A percentile compares a stretch with the other conserved stretches of the same genome.
Evolutionary conservation across 2,113 vertebrate species (phyloP).

Genomic region (Scolopax mira): DNA sequence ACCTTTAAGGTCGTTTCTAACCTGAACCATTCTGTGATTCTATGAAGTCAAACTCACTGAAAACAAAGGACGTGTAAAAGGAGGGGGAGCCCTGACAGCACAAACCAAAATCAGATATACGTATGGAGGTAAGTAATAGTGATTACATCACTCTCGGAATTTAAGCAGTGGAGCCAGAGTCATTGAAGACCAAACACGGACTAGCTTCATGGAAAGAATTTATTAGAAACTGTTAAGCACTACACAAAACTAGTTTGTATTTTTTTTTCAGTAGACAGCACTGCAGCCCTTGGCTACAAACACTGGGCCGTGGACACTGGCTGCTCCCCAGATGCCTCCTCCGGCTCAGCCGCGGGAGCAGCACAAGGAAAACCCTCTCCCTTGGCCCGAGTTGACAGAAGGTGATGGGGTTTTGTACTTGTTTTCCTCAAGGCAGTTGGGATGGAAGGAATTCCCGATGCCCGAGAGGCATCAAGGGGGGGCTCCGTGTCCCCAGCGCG

Average conservation of each 20-base stretch:
- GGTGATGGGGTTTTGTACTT: background rate
- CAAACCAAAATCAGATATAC: fast-evolving
- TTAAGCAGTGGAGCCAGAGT: background rate
- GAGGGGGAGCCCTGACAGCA: background rate
- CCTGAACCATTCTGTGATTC: too few species aligned
- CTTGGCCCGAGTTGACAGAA: background rate
- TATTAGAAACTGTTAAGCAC: slow-evolving; percentile 77
- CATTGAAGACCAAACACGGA: slow-evolving; percentile 49
- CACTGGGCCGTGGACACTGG: background rate
- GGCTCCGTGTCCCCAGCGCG: background rate
- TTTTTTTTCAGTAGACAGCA: slow-evolving; percentile 70
- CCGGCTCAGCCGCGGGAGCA: background rate
- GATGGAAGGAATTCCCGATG: fast-evolving
- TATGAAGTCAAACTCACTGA: too few species aligned
- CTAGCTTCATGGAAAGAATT: slow-evolving; percentile 71
- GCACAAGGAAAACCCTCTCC: background rate
- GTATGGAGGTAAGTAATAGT: fast-evolving
- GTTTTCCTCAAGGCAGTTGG: background rate
- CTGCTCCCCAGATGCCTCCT: background rate
- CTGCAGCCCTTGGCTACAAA: slow-evolving; percentile 49
- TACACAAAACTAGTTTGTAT: slow-evolving; percentile 57
- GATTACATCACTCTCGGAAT: background rate
- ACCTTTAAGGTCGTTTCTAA: background rate
- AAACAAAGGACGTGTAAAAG: background rate
- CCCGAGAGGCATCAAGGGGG: background rate